Evolutionary conservation across 2,888 invertebrate genomes (phyloP), one percentile per base, ranked within the genome.

Genomic region (Platypus cylindrus): DNA sequence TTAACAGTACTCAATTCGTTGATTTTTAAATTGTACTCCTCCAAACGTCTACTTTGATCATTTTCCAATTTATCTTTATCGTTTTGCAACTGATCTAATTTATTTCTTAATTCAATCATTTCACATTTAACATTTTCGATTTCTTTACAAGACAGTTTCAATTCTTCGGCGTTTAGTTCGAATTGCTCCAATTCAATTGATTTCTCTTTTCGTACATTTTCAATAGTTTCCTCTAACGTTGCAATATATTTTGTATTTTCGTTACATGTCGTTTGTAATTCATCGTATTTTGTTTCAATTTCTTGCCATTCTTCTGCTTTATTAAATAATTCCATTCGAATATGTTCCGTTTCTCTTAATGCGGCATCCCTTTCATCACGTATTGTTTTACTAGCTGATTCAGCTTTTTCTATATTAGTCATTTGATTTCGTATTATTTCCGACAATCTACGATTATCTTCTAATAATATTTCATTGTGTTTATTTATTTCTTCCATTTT

Each of bases 1-100:
- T 40, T 38, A 17, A 41, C 34, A 7, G 34, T 26, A 13, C 17
- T 29, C 32, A 44, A 36, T 28, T 43, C 43, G 31, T 40, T 43
- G 2, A 13, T 8, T 38, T 40, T 40, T 17, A 38, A 40, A 12
- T 43, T 35, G 9, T 24, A 34, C 11, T 43, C 38, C 14, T 40
- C 40, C 2, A 24, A 28, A 36, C 40, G 40, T 29, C 40, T 40
- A 28, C 35, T 32, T 8, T 40, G 30, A 7, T 40, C 40, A 7
- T 37, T 40, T 22, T 38, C 37, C 5, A 43, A 27, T 14, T 7
- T 7, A 5, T 3, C 4, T 13, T 27, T 27, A 15, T 12, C 13
- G 9, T 27, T 34, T 15, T 15, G 26, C 7, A 36, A 23, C 14
- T 34, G 5, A 30, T 30, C 26, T 32, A 24, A 2, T 30, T 4